Evolutionary conservation across 2,888 invertebrate genomes (phyloP).

Genomic region (Pristionchus arcanus): DNA sequence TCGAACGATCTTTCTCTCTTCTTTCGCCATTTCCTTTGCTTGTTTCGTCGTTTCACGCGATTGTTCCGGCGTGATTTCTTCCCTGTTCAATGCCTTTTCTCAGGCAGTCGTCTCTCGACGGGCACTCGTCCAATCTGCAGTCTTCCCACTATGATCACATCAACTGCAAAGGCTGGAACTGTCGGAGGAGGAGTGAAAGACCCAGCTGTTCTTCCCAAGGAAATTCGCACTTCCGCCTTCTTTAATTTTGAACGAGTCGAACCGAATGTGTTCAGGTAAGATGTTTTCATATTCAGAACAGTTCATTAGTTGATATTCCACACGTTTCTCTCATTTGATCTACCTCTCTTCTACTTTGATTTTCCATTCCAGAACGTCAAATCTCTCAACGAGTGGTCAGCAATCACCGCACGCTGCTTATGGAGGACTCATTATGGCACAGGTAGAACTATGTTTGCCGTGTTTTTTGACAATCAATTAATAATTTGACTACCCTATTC

Average conservation of each 20-base stretch:
- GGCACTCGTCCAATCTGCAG: conserved; percentile 33
- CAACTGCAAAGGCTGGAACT: neutral
- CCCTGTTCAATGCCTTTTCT: neutral
- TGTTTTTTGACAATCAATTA: neutral
- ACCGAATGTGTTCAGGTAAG: conserved; percentile 63
- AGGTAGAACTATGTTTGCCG: conserved; percentile 55
- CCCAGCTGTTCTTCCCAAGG: neutral
- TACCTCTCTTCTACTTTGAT: neutral
- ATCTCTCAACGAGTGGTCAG: conserved; percentile 63
- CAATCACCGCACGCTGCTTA: conserved; percentile 68
- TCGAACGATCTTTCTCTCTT: neutral
- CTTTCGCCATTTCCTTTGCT: neutral
- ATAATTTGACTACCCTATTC: neutral
- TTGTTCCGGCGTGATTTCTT: neutral
- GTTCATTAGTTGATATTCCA: neutral
- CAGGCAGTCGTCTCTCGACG: conserved; percentile 23
- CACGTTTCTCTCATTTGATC: neutral
- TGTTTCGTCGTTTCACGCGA: conserved; percentile 27
- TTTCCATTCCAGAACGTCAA: conserved; percentile 59
- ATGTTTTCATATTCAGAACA: neutral
- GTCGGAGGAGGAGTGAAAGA: conserved; percentile 34
- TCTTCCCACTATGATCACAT: neutral
- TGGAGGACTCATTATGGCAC: conserved; percentile 76
- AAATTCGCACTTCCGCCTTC: conserved; percentile 52
- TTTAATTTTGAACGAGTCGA: conserved; percentile 62